These are phyloP conservation scores for Exocentrus adspersus DNA, from an alignment of 2,888 invertebrate species.

Conservation along the genomic window DNA sequence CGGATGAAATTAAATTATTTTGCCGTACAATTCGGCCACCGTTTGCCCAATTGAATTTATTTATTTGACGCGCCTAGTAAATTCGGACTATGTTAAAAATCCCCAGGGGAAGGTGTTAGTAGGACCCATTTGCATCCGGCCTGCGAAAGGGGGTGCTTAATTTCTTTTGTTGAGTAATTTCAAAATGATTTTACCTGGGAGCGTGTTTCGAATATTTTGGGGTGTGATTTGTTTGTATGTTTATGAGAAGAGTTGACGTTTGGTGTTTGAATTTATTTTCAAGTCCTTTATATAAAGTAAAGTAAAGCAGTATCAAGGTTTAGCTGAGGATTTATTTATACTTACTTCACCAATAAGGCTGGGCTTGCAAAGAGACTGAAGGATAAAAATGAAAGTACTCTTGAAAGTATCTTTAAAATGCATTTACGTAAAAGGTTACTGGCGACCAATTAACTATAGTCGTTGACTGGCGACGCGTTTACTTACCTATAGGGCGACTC, in stretches of 20 bases:
- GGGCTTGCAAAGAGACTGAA: no score
- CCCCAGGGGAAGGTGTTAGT: conserved; percentile 23
- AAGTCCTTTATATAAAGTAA: no score
- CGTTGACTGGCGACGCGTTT: no score
- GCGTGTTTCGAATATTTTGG: not conserved
- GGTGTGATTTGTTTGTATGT: not conserved
- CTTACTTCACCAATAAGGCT: no score
- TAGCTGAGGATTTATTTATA: no score
- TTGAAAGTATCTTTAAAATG: no score
- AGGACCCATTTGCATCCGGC: conserved; percentile 22
- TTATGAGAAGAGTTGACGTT: not conserved
- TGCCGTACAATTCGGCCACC: conserved; percentile 22
- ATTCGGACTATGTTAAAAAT: conserved; percentile 30
- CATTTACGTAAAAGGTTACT: no score
- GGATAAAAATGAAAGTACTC: no score
- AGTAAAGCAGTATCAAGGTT: no score
- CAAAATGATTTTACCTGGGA: not conserved
- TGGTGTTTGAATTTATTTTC: not conserved
- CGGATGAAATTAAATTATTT: conserved; percentile 29
- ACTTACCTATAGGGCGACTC: no score
- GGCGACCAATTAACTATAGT: no score
- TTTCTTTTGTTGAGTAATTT: conserved; percentile 7
- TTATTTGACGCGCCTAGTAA: conserved; percentile 42
- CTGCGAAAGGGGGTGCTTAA: not conserved
- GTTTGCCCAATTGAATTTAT: conserved; percentile 44